A percentile compares a stretch with the other conserved stretches of the same genome.
Evolutionary conservation across 2,797 vertebrate species (phyloP).

Genomic region (Sebastes glaucus): DNA sequence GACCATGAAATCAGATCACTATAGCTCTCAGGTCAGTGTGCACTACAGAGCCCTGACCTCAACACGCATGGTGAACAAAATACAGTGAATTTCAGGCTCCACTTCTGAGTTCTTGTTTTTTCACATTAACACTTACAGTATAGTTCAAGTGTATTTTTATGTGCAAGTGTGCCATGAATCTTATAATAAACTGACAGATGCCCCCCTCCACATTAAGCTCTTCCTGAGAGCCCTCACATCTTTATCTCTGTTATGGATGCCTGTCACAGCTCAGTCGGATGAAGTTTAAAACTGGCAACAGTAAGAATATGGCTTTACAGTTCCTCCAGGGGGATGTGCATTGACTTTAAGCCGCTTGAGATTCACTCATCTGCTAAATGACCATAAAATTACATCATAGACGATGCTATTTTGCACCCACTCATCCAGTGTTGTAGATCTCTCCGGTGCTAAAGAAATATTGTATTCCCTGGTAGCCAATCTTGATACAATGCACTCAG

Average conservation of each 20-base stretch:
- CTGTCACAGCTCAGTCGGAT: constrained; percentile 55
- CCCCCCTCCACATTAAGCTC: constrained; percentile 18
- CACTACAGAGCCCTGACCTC: constrained; percentile 7
- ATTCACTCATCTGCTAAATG: constrained; percentile 74
- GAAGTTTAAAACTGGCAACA: constrained; percentile 57
- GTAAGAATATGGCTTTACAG: constrained; percentile 58
- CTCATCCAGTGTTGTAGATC: constrained; percentile 45
- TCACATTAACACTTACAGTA: background rate
- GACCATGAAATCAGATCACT: constrained; percentile 54
- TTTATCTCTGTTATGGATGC: constrained; percentile 52
- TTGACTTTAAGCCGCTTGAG: constrained; percentile 70
- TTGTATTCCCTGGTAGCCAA: constrained; percentile 31
- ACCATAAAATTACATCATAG: constrained; percentile 72
- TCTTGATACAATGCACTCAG: background rate
- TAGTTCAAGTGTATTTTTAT: background rate
- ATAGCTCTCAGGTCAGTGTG: constrained; percentile 26
- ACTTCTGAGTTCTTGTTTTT: background rate
- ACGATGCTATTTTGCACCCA: constrained; percentile 54
- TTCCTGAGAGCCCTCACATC: constrained; percentile 37
- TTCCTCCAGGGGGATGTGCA: constrained; percentile 61
- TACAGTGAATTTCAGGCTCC: background rate
- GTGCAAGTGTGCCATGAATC: constrained; percentile 8
- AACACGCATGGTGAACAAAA: constrained; percentile 1
- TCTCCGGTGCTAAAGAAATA: constrained; percentile 35
- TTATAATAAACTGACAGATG: constrained; percentile 47